Base-by-base conservation (phyloP, 2,888 invertebrate genomes). In the Lysandra coridon region DNA sequence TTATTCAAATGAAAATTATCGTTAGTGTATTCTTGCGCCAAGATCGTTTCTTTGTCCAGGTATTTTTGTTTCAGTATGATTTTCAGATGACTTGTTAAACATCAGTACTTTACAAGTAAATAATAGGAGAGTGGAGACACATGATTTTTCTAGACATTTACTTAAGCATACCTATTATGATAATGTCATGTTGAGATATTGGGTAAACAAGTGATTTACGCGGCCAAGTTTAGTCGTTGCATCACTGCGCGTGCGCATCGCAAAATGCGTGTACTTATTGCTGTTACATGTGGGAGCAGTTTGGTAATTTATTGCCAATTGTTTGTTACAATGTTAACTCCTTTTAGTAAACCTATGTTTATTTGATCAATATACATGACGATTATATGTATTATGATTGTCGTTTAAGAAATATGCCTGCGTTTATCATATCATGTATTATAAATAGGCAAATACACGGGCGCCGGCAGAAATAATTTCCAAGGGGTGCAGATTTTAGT, bases 311-410 rank as follows among this genome's bases (percentile, higher is more conserved):
- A 53, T 75, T 44, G 40, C 23, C 75, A 44, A 23, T 75, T 75
- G 75, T 75, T 75, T 37, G 33, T 14, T 75, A 75, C 75, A 75
- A 49, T 75, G 75, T 75, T 75, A 49, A 75, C 23, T 44, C 75
- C 23, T 75, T 49, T 49, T n/a, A 49, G 49, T 49, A 49, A 49
- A 75, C 23, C 44, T 7, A 44, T n/a, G 44, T 74, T 49, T 44
- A 74, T 74, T 44, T 4, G 44, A 73, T 73, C 14, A 44, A 73
- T 40, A 75, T 49, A 44, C 23, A 23, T 23, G 0, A 23, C 5
- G 5, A 40, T 6, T 40, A 40, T 5, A 40, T 1, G 0, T 73
- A 73, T 0, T 62, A 4, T 23, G 74, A 74, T 44, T n/a, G 23
- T 23, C 23, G 6, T 33, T 69, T 69, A 33, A 12, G 33, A 69